Evolutionary conservation across 1,140 invertebrate genomes (phyloP).

Genomic region (Zaprionus africanus): DNA sequence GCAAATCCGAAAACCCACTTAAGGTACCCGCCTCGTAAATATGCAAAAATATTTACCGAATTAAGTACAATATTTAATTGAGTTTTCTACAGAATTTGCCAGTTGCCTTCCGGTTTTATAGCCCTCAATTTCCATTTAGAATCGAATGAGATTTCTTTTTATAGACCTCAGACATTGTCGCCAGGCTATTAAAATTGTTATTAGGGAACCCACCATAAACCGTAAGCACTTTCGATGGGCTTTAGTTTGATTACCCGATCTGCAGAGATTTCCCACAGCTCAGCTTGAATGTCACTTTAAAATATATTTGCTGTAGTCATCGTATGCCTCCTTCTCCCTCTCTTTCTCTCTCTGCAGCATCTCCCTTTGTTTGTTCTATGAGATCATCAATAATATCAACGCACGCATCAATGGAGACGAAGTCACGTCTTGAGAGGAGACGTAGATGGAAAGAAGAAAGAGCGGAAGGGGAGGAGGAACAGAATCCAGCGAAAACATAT

Average conservation of each 20-base stretch:
- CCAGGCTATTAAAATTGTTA: slow-evolving; percentile 35
- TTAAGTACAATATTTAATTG: slow-evolving; percentile 22
- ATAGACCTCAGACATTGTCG: slow-evolving; percentile 44
- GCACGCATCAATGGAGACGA: slow-evolving; percentile 56
- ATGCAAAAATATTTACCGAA: slow-evolving; percentile 22
- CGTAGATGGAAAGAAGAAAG: neutral
- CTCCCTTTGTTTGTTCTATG: slow-evolving; percentile 34
- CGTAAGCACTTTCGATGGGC: slow-evolving; percentile 18
- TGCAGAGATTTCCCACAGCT: slow-evolving; percentile 45
- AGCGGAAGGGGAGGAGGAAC: neutral
- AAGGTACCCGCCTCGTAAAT: neutral
- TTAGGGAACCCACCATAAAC: neutral
- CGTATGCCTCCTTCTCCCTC: neutral
- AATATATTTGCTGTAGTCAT: slow-evolving; percentile 30
- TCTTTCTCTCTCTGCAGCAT: neutral
- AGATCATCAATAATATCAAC: slow-evolving; percentile 65
- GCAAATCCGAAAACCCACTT: neutral
- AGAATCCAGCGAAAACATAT: slow-evolving; percentile 53
- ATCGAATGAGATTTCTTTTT: slow-evolving; percentile 19
- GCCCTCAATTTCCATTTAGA: slow-evolving; percentile 13
- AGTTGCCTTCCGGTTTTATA: slow-evolving; percentile 22
- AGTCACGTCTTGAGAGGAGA: slow-evolving; percentile 39
- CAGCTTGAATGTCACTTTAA: slow-evolving; percentile 63
- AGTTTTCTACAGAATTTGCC: slow-evolving; percentile 6
- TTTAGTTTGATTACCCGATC: slow-evolving; percentile 9